phyloP scores from a whole-genome alignment of 1,140 invertebrate genomes.

The Araneus ventricosus region DNA sequence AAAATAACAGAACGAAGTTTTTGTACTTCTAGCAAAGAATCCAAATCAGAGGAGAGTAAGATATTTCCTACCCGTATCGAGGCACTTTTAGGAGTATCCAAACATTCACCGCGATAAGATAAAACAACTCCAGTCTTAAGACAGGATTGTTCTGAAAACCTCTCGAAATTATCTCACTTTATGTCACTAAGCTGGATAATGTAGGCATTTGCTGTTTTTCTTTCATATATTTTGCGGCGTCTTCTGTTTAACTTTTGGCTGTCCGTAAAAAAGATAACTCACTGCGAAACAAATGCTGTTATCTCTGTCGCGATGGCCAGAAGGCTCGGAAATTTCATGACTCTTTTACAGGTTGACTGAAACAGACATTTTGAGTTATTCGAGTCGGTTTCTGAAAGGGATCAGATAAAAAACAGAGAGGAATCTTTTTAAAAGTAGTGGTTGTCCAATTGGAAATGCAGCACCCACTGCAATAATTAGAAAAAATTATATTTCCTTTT shows the following conservation, averaged over 20 bases:
- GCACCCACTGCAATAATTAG: too few species aligned
- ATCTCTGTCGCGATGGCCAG: neutral
- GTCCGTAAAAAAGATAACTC: slow-evolving; percentile 5
- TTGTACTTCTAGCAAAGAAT: neutral
- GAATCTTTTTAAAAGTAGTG: too few species aligned
- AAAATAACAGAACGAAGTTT: neutral
- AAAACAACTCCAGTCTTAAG: slow-evolving; percentile 12
- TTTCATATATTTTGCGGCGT: slow-evolving; percentile 2
- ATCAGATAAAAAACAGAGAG: too few species aligned
- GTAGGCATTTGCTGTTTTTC: slow-evolving; percentile 15
- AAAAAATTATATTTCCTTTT: too few species aligned
- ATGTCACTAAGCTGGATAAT: slow-evolving; percentile 22
- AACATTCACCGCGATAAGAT: slow-evolving; percentile 23
- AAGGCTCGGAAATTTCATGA: neutral
- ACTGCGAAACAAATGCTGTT: slow-evolving; percentile 14
- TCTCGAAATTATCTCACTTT: slow-evolving; percentile 26
- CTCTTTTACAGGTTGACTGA: neutral
- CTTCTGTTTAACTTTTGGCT: neutral
- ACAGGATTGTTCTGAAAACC: slow-evolving; percentile 21
- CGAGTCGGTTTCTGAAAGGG: too few species aligned
- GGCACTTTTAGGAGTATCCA: slow-evolving; percentile 14
- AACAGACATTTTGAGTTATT: neutral
- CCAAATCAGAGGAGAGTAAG: neutral
- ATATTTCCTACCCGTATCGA: slow-evolving; percentile 7
- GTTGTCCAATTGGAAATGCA: too few species aligned